phyloP scores from a whole-genome alignment of 2,113 vertebrate species.

The Centropus unirufus region DNA sequence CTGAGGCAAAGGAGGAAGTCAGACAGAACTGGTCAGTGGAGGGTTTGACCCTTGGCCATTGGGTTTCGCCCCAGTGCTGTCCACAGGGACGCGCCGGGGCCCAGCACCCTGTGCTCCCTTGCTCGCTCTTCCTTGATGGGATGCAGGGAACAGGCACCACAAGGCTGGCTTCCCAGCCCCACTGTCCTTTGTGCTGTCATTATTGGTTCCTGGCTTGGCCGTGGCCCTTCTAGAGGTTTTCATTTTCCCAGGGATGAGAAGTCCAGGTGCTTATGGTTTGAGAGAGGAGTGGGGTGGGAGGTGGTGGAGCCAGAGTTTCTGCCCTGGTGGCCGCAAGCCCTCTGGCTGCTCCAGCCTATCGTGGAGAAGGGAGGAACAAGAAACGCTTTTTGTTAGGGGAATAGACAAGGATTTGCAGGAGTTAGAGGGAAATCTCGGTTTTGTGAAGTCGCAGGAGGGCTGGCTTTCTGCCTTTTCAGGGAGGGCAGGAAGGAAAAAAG shows the following conservation, averaged over 20 bases:
- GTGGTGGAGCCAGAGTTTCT: background rate
- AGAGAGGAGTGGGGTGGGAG: accelerated
- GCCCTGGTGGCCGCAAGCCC: no score
- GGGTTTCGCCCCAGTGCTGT: background rate
- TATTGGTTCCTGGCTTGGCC: background rate
- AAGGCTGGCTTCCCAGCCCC: background rate
- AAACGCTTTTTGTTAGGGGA: no score
- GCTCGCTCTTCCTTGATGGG: no score
- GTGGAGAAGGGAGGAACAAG: no score
- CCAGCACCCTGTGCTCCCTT: background rate
- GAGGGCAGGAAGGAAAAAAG: no score
- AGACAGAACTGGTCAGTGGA: background rate
- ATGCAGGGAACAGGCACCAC: background rate
- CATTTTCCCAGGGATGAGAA: background rate
- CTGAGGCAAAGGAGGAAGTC: background rate
- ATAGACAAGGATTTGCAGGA: no score
- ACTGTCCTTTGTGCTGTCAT: background rate
- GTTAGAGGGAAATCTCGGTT: no score
- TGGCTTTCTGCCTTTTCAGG: no score
- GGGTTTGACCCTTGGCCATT: background rate
- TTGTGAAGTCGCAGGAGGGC: no score
- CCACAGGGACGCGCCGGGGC: background rate
- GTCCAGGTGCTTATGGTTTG: background rate
- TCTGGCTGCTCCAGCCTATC: no score
- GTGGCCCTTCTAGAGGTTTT: background rate